A percentile compares a stretch with the other conserved stretches of the same genome.
phyloP scores from a whole-genome alignment of 2,113 vertebrate genomes.

The Nicator chloris region DNA sequence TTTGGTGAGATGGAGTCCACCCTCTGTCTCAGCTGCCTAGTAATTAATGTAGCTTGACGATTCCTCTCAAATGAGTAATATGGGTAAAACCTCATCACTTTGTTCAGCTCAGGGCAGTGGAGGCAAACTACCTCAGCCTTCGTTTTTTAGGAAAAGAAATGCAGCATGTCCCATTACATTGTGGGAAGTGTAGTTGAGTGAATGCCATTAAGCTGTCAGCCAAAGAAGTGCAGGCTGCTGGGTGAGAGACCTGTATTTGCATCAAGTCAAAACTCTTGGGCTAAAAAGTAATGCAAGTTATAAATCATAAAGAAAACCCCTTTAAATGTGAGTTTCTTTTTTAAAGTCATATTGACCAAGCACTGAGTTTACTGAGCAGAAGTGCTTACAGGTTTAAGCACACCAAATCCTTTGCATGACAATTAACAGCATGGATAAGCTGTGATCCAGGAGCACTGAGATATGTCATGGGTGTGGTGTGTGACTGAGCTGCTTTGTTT shows the following conservation, averaged over 20 bases:
- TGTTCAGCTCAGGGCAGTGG: not conserved
- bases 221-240: not conserved
- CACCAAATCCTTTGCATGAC: not conserved
- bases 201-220: not conserved
- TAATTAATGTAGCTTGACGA: not conserved
- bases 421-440: not conserved
- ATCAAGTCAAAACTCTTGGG: not conserved
- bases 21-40: not conserved
- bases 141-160: not conserved
- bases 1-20: not conserved
- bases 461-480: fast-evolving
- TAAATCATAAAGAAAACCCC: not conserved
- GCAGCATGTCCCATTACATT: not conserved
- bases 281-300: not conserved
- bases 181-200: not conserved
- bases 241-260: not conserved
- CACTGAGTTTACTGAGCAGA: not conserved
- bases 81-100: not conserved
- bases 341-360: not conserved
- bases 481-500: not conserved
- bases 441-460: not conserved
- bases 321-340: not conserved
- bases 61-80: not conserved
- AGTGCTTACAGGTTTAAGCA: not conserved
- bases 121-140: not conserved